Evolutionary conservation across 2,888 invertebrate species (phyloP).

Genomic region (Ypsolopha scabrella): DNA sequence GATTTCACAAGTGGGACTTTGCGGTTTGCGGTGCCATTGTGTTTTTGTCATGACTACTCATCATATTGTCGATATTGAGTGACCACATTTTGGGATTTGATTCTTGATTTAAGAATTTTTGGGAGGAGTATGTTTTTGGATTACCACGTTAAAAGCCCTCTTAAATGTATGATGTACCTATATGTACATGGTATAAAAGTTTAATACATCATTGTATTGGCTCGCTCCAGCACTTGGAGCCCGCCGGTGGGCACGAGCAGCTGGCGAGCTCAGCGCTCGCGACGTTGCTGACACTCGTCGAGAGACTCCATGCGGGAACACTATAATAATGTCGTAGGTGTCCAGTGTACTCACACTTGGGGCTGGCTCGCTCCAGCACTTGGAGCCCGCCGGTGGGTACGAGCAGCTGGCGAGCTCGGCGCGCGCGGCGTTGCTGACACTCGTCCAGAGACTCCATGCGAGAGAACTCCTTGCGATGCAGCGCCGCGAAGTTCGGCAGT

Average conservation of each 20-base stretch:
- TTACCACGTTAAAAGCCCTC: too few relatives aligned
- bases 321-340: too few relatives aligned
- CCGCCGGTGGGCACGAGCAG: slow-evolving; percentile 42
- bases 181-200: too few relatives aligned
- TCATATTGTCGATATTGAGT: too few relatives aligned
- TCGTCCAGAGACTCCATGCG: slow-evolving; percentile 78
- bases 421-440: slow-evolving; percentile 59
- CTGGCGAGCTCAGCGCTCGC: slow-evolving; percentile 49
- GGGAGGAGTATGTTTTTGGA: too few relatives aligned
- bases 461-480: slow-evolving; percentile 74
- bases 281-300: slow-evolving; percentile 67
- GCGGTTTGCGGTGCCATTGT: too few relatives aligned
- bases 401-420: slow-evolving; percentile 51
- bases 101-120: too few relatives aligned
- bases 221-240: slow-evolving; percentile 25
- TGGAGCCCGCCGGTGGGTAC: slow-evolving; percentile 31
- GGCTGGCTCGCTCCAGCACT: slow-evolving; percentile 33
- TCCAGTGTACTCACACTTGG: slow-evolving; percentile 24
- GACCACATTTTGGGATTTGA: too few relatives aligned
- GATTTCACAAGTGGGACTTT: too few relatives aligned
- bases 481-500: slow-evolving; percentile 77
- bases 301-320: slow-evolving; percentile 78
- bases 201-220: slow-evolving; percentile 37
- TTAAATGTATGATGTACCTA: slow-evolving; percentile 11
- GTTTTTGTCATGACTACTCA: too few relatives aligned